Percentiles rank a stretch among this genome's conserved stretches.
Conservation (phyloP, 2,113 vertebrate genomes). For the Heteronetta atricapilla region DNA sequence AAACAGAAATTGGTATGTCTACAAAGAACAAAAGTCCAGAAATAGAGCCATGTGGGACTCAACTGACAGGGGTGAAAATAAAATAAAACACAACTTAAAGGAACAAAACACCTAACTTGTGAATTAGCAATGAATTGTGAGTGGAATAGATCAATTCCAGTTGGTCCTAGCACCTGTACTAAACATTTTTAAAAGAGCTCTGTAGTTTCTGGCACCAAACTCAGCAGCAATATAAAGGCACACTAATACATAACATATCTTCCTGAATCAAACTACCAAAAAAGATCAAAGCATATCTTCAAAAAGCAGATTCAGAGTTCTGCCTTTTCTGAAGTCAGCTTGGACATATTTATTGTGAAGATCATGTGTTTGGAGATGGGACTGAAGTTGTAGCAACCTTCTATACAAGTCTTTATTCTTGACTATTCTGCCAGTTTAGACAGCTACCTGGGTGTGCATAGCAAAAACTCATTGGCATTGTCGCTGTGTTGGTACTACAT, state of each 20-base stretch:
- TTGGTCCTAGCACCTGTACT: background rate
- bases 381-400: background rate
- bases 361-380: background rate
- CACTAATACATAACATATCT: background rate
- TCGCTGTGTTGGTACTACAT: background rate
- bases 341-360: background rate
- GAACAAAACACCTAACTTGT: background rate
- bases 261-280: background rate
- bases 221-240: background rate
- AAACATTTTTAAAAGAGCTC: background rate
- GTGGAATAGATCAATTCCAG: background rate
- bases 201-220: background rate
- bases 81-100: background rate
- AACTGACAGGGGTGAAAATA: background rate
- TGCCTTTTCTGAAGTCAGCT: constrained; percentile 1
- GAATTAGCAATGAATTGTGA: background rate
- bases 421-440: background rate
- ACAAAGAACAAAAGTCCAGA: background rate
- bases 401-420: background rate
- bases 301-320: background rate
- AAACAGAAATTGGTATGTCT: background rate
- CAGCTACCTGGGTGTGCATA: background rate
- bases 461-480: background rate
- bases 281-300: constrained; percentile 28
- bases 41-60: background rate